Conservation (phyloP, 1,140 invertebrate genomes). For the Neuroterus valhalla region DNA sequence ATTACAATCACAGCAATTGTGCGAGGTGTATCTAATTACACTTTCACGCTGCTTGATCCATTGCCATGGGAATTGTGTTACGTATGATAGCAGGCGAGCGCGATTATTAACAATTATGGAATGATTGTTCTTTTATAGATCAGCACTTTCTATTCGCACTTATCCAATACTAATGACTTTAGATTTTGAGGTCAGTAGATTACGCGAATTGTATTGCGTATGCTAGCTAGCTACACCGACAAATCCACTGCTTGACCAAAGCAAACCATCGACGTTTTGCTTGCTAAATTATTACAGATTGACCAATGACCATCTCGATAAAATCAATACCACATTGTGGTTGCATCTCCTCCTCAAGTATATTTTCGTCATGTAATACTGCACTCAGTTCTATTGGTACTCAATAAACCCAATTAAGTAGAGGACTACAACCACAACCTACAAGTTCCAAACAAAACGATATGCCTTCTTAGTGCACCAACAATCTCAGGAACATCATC, state of each 20-base stretch:
- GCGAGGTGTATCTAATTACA: neutral
- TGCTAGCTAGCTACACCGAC: too few species aligned
- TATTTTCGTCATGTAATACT: too few species aligned
- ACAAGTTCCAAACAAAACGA: neutral
- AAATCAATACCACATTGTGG: too few species aligned
- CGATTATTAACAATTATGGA: neutral
- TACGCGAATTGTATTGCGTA: too few species aligned
- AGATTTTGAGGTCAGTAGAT: too few species aligned
- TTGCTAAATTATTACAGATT: too few species aligned
- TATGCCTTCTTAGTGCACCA: neutral
- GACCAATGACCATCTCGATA: too few species aligned
- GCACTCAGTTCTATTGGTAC: too few species aligned
- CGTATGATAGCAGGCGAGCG: neutral
- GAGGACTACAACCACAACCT: neutral
- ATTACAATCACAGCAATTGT: conserved; percentile 17
- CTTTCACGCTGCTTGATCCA: neutral
- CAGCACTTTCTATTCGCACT: conserved; percentile 10
- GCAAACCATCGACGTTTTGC: too few species aligned
- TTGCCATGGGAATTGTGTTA: conserved; percentile 17
- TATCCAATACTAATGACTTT: too few species aligned
- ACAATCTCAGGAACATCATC: neutral
- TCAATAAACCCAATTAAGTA: neutral
- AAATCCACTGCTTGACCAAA: too few species aligned
- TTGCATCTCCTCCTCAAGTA: too few species aligned
- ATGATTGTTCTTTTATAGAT: neutral